Base-by-base conservation (phyloP, 1,140 invertebrate genomes). In the Triops longicaudatus region DNA sequence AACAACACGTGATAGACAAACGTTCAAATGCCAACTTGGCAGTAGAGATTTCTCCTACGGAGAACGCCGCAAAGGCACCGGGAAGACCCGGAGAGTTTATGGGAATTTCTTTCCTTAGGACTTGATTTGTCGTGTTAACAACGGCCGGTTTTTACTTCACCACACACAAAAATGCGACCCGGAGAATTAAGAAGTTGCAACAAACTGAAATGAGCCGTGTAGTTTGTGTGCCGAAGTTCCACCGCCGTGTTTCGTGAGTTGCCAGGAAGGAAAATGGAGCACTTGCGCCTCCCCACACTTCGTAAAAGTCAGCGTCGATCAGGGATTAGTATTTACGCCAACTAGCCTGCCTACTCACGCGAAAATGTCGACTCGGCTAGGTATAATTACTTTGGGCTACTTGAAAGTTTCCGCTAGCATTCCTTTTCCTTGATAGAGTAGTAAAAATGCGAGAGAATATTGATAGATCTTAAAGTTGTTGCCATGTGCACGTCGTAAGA, bases 291-390 rank as follows among this genome's bases (percentile, higher is more conserved):
- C 17, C 17, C 50, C 50, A 63, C 50, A 63, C 50, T 63, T 63
- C 50, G 50, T 63, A 63, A 17, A 63, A 63, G 50, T 63, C 50
- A 63, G 50, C 50, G 50, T 63, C 50, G 50, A 63, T 63, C 50
- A 63, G 22, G 50, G 50, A 17, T 17, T 22, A 17, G 50, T 22
- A 63, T 14, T 63, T 63, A 63, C 50, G 6, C 22, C 50, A 12
- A 14, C 6, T 14, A 14, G 50, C 2, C 50, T 63, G 50, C 50
- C 17, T 63, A 63, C 50, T 6, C 50, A 63, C 50, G 50, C 50
- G 17, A 63, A 63, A 63, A 63, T 1, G 14, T 6, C 22, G 50
- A 17, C 50, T 14, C 50, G 17, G 7, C 31, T 37, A 37, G 7
- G 2, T 37, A 63, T 17, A 63, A 17, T 3, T 22, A 5, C 50